Percentiles rank a stretch among this genome's conserved stretches.
These are phyloP conservation scores for Pinna nobilis DNA, from an alignment of 1,140 invertebrate genomes.

Conservation along the genomic window DNA sequence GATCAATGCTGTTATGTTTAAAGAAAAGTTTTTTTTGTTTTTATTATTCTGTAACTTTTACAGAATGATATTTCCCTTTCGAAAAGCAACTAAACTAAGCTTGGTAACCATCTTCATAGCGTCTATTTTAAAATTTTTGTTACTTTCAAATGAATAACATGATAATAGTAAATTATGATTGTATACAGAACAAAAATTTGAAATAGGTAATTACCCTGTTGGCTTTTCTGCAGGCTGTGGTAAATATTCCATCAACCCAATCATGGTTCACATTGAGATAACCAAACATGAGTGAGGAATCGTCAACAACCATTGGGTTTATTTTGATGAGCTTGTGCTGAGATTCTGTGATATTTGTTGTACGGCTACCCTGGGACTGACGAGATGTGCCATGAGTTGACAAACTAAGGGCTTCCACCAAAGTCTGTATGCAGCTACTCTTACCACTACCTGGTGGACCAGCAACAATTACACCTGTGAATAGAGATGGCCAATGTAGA, in stretches of 20 bases:
- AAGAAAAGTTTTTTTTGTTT: too few species aligned
- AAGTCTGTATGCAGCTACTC: conserved; percentile 69
- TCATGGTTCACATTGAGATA: conserved; percentile 68
- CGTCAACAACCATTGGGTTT: conserved; percentile 72
- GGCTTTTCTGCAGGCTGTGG: conserved; percentile 70
- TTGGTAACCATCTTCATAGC: too few species aligned
- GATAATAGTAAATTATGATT: too few species aligned
- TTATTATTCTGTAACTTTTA: too few species aligned
- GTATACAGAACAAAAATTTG: background rate
- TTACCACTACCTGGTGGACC: conserved; percentile 74
- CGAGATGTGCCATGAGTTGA: conserved; percentile 53
- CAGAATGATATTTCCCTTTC: too few species aligned
- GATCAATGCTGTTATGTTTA: too few species aligned
- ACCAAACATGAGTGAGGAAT: conserved; percentile 71
- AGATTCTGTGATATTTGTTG: conserved; percentile 54
- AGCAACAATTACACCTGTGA: conserved; percentile 71
- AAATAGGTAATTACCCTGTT: conserved; percentile 65
- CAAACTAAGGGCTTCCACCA: conserved; percentile 69
- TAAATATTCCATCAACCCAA: conserved; percentile 74
- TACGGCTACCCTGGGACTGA: conserved; percentile 52
- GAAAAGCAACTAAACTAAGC: too few species aligned
- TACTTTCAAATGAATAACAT: too few species aligned
- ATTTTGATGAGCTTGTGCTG: conserved; percentile 71
- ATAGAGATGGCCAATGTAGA: too few species aligned
- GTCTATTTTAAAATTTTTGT: too few species aligned